phyloP scores from a whole-genome alignment of 2,113 vertebrate genomes.

The Tringa solitaria region DNA sequence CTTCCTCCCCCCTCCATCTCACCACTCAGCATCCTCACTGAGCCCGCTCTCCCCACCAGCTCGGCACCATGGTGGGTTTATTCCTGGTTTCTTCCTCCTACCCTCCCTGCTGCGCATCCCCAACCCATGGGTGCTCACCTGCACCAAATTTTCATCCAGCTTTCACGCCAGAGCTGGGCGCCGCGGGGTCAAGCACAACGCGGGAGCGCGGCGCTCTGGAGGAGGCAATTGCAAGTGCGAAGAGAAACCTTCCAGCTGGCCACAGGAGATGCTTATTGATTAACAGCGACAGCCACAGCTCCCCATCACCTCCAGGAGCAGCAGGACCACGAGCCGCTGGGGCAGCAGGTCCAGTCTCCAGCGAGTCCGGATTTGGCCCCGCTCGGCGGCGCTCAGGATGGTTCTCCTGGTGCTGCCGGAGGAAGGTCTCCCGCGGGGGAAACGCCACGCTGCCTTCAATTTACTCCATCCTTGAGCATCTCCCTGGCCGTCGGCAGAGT shows the following conservation, averaged over 20 bases:
- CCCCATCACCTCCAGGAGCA: constrained; percentile 30
- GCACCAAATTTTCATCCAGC: not conserved
- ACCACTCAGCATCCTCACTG: accelerated
- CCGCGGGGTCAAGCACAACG: accelerated
- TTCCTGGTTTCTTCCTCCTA: not conserved
- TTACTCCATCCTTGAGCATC: not conserved
- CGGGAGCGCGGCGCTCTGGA: not conserved
- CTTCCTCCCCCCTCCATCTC: not conserved
- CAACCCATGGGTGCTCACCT: not conserved
- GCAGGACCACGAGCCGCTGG: not conserved
- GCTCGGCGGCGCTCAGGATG: constrained; percentile 28
- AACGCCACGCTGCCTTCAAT: not conserved
- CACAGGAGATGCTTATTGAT: not conserved
- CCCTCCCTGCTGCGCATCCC: not conserved
- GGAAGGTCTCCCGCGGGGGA: not conserved
- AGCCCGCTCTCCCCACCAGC: not conserved
- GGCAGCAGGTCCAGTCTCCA: not conserved
- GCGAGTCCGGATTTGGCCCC: constrained; percentile 25
- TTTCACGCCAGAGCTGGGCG: not conserved
- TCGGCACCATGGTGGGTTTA: accelerated
- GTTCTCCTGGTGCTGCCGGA: constrained; percentile 28
- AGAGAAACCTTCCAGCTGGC: not conserved
- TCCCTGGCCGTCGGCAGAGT: not conserved
- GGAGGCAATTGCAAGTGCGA: not conserved
- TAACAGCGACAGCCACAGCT: not conserved